Evolutionary conservation across 2,113 vertebrate species (phyloP), one percentile per base, ranked within the genome.

Genomic region (Planiliza haematocheilus): DNA sequence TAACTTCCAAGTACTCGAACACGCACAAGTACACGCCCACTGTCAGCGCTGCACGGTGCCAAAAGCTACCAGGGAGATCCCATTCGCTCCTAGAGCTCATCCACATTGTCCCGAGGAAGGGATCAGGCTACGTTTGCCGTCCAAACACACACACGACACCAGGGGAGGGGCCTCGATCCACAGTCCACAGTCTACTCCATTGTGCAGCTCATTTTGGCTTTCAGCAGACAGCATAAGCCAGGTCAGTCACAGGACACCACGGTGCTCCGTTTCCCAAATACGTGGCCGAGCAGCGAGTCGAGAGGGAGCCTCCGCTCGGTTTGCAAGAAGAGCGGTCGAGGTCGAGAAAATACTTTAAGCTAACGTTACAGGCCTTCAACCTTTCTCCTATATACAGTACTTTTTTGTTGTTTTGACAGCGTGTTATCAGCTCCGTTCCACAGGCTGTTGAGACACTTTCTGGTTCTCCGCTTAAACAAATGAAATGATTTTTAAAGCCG

Each of bases 141-240:
- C 46, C 70, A 86, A 80, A 73, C 38, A 9, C 59, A 66, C 60
- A 83, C 71, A 77, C 58, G 83, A 88, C 84, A 88, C 79, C 86
- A 53, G 56, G 74, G 82, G 80, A 72, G 79, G 42, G 86, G 75
- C 76, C 21, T 79, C 36, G 30, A 30, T 30, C 24, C 24, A 16
- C 53, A 2, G 20, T 13, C 81, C 51, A 41, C 14, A 51, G 48
- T 79, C 82, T 45, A 65, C 41, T 53, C 76, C 55, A 82, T 79
- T 88, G 75, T 82, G 73, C 52, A 10, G 57, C 52, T 75, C n/a
- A 48, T 70, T 84, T 67, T 79, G 82, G 78, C 76, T 83, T 70
- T 60, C 45, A 72, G 71, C 71, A 51, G 48, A 69, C 51, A 66
- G 60, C 79, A 74, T 57, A 52, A 63, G 64, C 48, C 67, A 56